Conservation (phyloP, 30 jellyfish, hydroid and myxozoan genomes). For the Pelagia noctiluca region DNA sequence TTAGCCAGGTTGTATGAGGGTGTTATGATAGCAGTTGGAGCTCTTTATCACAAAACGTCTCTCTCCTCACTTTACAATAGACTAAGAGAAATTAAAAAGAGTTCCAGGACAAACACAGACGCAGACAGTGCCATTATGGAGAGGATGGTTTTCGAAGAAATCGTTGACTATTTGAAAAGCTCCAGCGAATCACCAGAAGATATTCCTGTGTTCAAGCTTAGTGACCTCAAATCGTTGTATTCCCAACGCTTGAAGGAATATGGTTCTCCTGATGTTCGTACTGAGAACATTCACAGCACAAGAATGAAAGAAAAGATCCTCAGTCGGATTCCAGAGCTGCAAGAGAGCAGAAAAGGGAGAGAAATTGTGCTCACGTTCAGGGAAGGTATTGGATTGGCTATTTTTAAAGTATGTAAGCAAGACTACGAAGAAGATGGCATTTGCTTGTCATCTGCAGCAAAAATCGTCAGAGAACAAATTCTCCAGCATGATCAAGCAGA, state of each 20-base stretch:
- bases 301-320: too few species aligned
- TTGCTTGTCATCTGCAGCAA: conserved; percentile 32
- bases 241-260: neutral
- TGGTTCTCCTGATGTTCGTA: too few species aligned
- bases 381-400: too few species aligned
- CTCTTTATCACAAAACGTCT: neutral
- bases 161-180: conserved; percentile 2
- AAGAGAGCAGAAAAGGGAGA: too few species aligned
- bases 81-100: neutral
- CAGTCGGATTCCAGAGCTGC: too few species aligned
- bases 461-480: neutral
- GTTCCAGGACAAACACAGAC: neutral
- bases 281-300: too few species aligned
- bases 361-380: too few species aligned
- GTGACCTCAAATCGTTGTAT: neutral
- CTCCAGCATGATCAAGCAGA: conserved; percentile 7
- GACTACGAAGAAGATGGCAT: conserved; percentile 29
- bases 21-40: neutral
- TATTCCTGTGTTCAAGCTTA: conserved; percentile 2
- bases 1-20: too few species aligned
- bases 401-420: neutral
- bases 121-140: neutral
- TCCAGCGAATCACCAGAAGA: neutral
- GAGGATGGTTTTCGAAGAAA: neutral
- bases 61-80: neutral